phyloP scores from a whole-genome alignment of 1,140 invertebrate species.

The Pseudoatta argentina region DNA sequence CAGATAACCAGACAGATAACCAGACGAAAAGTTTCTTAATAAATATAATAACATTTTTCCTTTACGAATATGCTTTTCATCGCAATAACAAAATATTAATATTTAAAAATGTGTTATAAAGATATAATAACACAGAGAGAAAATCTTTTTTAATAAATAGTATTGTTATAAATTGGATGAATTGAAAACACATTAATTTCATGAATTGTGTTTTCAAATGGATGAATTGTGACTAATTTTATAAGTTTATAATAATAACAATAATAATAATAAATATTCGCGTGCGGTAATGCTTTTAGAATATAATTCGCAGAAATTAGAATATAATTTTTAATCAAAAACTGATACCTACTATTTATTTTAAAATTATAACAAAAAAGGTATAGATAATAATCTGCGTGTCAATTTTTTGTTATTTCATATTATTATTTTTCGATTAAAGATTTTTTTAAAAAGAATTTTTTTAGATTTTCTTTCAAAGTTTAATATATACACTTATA shows the following conservation, averaged over 20 bases:
- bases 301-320: background rate
- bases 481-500: background rate
- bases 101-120: background rate
- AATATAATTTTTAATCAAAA: constrained; percentile 3
- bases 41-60: background rate
- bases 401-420: background rate
- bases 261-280: background rate
- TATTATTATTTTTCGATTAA: background rate
- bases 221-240: background rate
- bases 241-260: background rate
- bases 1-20: background rate
- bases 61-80: background rate
- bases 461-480: background rate
- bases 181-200: background rate
- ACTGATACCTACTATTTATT: background rate
- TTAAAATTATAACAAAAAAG: background rate
- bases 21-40: background rate
- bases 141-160: background rate
- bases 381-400: too few relatives aligned
- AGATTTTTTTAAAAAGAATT: background rate
- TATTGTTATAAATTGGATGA: background rate
- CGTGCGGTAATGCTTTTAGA: background rate
- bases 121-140: background rate
- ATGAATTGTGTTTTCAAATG: background rate
- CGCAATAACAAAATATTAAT: background rate